phyloP scores from a whole-genome alignment of 2,888 invertebrate species.

The Cinara cedri region DNA sequence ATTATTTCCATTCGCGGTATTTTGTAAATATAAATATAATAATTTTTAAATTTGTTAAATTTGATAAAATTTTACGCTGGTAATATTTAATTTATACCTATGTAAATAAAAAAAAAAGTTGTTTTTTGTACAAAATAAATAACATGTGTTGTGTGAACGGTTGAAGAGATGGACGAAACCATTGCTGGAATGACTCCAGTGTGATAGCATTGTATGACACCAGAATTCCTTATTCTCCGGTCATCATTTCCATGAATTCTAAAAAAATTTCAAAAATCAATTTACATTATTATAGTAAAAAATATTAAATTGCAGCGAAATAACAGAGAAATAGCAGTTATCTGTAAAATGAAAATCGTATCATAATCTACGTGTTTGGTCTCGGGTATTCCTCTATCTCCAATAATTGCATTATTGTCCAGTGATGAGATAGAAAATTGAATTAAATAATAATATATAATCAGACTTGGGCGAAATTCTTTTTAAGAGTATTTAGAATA shows the following conservation, averaged over 20 bases:
- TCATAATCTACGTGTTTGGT: too few relatives aligned
- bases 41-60: conserved; percentile 31
- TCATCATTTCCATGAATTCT: conserved; percentile 98
- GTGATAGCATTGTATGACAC: background rate
- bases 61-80: background rate
- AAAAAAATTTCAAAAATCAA: conserved; percentile 65
- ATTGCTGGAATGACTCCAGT: conserved; percentile 48
- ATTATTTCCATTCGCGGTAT: conserved; percentile 3
- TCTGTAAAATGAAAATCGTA: too few relatives aligned
- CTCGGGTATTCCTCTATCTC: too few relatives aligned
- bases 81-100: conserved; percentile 9
- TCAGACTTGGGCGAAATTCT: too few relatives aligned
- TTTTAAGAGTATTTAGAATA: too few relatives aligned
- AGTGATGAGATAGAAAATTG: too few relatives aligned
- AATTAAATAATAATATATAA: too few relatives aligned
- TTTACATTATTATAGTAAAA: too few relatives aligned
- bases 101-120: conserved; percentile 34
- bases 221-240: conserved; percentile 74
- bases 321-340: too few relatives aligned
- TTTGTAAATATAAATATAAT: conserved; percentile 13
- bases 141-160: conserved; percentile 34
- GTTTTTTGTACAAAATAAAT: conserved; percentile 54
- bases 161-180: conserved; percentile 12
- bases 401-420: too few relatives aligned
- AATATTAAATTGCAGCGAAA: too few relatives aligned